Evolutionary conservation across 2,113 vertebrate genomes (phyloP).

Genomic region (Cryptomyrus ogoouensis): DNA sequence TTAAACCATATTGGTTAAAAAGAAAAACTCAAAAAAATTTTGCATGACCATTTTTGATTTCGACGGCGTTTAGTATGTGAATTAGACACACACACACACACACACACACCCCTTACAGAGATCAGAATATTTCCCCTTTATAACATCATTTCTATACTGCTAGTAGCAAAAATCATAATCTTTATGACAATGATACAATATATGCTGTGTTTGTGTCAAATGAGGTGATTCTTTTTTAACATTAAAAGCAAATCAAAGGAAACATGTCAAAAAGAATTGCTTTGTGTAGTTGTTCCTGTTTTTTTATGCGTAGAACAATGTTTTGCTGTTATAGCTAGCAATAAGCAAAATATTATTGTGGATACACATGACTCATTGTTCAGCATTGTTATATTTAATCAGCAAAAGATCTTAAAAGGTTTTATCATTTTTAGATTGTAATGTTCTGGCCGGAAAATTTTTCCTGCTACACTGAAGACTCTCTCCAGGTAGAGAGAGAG

Average conservation of each 20-base stretch:
- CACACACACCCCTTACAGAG: too few relatives aligned
- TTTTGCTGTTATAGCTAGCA: neutral
- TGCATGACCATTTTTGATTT: too few relatives aligned
- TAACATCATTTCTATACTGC: too few relatives aligned
- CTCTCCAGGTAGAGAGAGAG: neutral
- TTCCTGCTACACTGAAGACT: neutral
- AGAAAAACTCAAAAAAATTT: too few relatives aligned
- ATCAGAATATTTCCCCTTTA: too few relatives aligned
- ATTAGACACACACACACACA: too few relatives aligned
- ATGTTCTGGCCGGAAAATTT: neutral
- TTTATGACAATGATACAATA: too few relatives aligned
- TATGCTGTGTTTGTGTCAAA: too few relatives aligned
- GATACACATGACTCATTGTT: neutral
- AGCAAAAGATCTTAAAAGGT: neutral
- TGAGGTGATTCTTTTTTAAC: too few relatives aligned
- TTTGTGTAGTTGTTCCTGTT: neutral
- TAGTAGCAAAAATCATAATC: too few relatives aligned
- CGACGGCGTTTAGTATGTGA: too few relatives aligned
- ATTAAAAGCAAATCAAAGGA: neutral
- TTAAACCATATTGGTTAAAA: too few relatives aligned
- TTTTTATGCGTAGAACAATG: neutral
- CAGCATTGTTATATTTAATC: neutral
- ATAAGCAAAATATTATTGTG: neutral
- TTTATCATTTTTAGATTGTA: neutral
- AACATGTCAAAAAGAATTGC: neutral